phyloP scores from a whole-genome alignment of 2,113 vertebrate genomes.

The Amphiprion percula region DNA sequence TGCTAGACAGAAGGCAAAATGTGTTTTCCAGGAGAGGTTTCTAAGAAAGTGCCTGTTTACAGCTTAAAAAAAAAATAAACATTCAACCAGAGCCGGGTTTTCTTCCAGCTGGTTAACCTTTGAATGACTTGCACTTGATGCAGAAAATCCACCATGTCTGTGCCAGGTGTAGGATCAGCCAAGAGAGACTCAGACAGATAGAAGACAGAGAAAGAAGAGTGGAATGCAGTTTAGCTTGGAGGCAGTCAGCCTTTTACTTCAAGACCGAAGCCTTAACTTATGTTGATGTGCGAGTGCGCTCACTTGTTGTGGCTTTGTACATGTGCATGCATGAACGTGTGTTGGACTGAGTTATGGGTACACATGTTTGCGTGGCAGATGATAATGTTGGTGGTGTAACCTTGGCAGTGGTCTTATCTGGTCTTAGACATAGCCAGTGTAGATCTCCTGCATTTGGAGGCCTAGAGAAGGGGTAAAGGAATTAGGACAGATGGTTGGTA shows the following conservation, averaged over 20 bases:
- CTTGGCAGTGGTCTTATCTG: slow-evolving; percentile 57
- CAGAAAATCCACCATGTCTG: neutral
- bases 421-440: slow-evolving; percentile 32
- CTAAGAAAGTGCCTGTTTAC: slow-evolving; percentile 7
- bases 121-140: slow-evolving; percentile 13
- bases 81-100: neutral
- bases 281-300: neutral
- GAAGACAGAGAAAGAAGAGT: slow-evolving; percentile 7
- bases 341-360: slow-evolving; percentile 18
- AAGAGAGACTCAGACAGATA: neutral
- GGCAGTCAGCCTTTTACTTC: slow-evolving; percentile 30
- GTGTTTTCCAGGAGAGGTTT: slow-evolving; percentile 1
- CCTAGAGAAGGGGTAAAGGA: neutral
- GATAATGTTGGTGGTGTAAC: slow-evolving; percentile 46
- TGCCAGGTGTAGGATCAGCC: slow-evolving; percentile 14
- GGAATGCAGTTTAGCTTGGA: slow-evolving; percentile 40
- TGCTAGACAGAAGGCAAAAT: neutral
- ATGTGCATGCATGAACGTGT: neutral
- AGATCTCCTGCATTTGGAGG: slow-evolving; percentile 17
- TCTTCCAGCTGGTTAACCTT: slow-evolving; percentile 9
- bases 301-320: slow-evolving; percentile 25
- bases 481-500: neutral
- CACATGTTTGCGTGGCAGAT: slow-evolving; percentile 12
- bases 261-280: slow-evolving; percentile 28
- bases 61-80: neutral